These are phyloP conservation scores for Eufriesea mexicana DNA, from an alignment of 1,140 invertebrate genomes.

Conservation along the genomic window DNA sequence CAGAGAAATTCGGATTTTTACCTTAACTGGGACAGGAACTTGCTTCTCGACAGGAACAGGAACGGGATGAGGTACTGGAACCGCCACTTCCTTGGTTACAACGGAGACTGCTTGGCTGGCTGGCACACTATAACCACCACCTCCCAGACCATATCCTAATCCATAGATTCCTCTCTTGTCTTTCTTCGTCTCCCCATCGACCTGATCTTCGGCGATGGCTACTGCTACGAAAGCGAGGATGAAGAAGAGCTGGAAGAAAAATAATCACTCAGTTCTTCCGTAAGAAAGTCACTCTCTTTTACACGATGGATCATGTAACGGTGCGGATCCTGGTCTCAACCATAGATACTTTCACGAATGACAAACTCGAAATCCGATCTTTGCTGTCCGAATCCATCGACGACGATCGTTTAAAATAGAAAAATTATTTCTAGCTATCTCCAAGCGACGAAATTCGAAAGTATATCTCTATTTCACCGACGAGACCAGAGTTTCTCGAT, in stretches of 20 bases:
- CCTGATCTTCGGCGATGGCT: slow-evolving; percentile 65
- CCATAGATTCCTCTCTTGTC: slow-evolving; percentile 75
- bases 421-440: background rate
- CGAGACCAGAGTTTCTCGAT: background rate
- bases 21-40: slow-evolving; percentile 76
- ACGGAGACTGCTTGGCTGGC: slow-evolving; percentile 53
- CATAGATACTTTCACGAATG: background rate
- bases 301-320: too few species aligned
- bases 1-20: slow-evolving; percentile 42
- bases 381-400: too few species aligned
- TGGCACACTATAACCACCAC: background rate
- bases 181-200: slow-evolving; percentile 63
- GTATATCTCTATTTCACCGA: background rate
- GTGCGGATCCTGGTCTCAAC: too few species aligned
- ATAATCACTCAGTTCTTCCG: background rate
- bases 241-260: slow-evolving; percentile 66
- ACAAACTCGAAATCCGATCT: background rate
- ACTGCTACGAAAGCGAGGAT: slow-evolving; percentile 71
- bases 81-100: slow-evolving; percentile 76
- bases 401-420: background rate
- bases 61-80: slow-evolving; percentile 76
- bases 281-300: too few species aligned
- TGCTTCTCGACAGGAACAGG: slow-evolving; percentile 76
- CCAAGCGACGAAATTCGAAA: background rate
- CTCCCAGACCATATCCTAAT: slow-evolving; percentile 66